Evolutionary conservation across 2,888 invertebrate genomes (phyloP).

Genomic region (Proisotoma minuta): DNA sequence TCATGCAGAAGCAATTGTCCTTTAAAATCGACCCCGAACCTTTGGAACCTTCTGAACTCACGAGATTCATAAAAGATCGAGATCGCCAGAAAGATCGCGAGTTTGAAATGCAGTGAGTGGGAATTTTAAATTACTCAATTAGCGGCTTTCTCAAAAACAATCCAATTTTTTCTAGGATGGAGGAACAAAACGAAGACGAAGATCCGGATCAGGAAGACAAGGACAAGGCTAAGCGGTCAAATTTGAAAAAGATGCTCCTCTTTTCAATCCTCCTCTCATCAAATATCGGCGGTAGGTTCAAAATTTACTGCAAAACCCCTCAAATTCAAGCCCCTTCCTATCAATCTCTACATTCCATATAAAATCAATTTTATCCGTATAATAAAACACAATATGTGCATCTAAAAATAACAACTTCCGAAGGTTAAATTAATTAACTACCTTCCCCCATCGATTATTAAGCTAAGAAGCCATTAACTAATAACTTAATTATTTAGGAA

Average conservation of each 20-base stretch:
- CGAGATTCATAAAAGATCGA: not conserved
- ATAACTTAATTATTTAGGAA: slow-evolving; percentile 12
- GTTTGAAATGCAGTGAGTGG: not conserved
- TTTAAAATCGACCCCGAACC: slow-evolving; percentile 2
- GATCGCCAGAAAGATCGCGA: not conserved
- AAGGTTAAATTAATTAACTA: too few species aligned
- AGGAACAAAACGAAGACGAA: slow-evolving; percentile 21
- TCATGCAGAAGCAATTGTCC: not conserved
- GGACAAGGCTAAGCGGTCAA: slow-evolving; percentile 18
- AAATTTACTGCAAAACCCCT: too few species aligned
- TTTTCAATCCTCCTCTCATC: slow-evolving; percentile 32
- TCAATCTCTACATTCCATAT: too few species aligned
- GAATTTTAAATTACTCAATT: too few species aligned
- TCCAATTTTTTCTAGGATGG: slow-evolving; percentile 19
- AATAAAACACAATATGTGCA: too few species aligned
- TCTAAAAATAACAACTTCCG: too few species aligned
- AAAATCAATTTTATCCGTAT: too few species aligned
- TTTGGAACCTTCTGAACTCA: not conserved
- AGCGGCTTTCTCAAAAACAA: too few species aligned
- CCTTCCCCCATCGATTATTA: too few species aligned
- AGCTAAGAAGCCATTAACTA: too few species aligned
- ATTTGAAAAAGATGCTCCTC: slow-evolving; percentile 35
- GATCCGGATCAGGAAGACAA: not conserved
- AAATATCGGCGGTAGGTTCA: slow-evolving; percentile 23
- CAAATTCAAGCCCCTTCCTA: too few species aligned